A percentile compares a stretch with the other conserved stretches of the same genome.
These are phyloP conservation scores for Erpobdella octoculata DNA, from an alignment of 2,888 invertebrate genomes.

Conservation along the genomic window DNA sequence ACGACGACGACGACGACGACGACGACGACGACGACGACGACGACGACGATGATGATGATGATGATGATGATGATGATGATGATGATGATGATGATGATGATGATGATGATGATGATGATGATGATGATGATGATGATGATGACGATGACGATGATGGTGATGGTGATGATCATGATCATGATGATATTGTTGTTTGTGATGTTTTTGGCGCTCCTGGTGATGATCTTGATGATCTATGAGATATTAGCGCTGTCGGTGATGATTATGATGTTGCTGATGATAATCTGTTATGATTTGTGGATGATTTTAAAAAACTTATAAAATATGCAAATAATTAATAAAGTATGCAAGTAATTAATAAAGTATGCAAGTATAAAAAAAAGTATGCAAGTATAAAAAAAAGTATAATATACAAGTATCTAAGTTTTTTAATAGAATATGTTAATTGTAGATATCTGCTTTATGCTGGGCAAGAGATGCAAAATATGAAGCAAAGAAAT, in stretches of 20 bases:
- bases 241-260: neutral
- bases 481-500: too few species aligned
- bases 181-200: neutral
- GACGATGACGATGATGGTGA: conserved; percentile 10
- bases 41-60: neutral
- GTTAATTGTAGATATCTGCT: too few species aligned
- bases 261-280: neutral
- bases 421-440: too few species aligned
- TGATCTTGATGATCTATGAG: neutral
- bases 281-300: too few species aligned
- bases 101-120: conserved; percentile 8
- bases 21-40: neutral
- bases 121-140: conserved; percentile 12
- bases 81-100: neutral
- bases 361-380: too few species aligned
- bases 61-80: conserved; percentile 8
- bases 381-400: too few species aligned
- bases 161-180: neutral
- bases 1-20: neutral
- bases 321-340: too few species aligned
- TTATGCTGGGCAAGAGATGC: too few species aligned
- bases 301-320: too few species aligned
- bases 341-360: too few species aligned
- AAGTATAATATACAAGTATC: too few species aligned
- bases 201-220: neutral